These are phyloP conservation scores for Cossypha dichroa DNA, from an alignment of 2,797 vertebrate genomes.

Conservation along the genomic window DNA sequence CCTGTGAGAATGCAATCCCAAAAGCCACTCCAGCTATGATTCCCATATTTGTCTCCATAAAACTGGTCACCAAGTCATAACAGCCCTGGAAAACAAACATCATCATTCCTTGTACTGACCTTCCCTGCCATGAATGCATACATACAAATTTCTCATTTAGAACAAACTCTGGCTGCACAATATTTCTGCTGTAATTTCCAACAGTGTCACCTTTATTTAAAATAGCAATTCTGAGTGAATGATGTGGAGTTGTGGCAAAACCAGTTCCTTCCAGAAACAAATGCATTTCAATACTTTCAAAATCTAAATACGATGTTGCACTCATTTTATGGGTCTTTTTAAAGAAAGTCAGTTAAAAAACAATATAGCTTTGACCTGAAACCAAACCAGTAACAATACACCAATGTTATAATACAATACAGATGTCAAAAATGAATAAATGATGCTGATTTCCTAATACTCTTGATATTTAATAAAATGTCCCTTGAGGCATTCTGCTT, in stretches of 20 bases:
- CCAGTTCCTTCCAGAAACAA: neutral
- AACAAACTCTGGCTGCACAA: neutral
- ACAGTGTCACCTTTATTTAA: neutral
- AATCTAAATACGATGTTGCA: neutral
- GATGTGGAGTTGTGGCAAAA: neutral
- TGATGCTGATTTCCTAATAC: neutral
- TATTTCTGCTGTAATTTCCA: neutral
- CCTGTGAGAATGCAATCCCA: slow-evolving; percentile 96
- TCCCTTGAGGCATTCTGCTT: neutral
- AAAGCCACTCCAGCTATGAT: slow-evolving; percentile 96
- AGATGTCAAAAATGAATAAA: neutral
- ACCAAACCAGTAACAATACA: neutral
- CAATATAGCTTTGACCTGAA: neutral
- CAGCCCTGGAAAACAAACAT: slow-evolving; percentile 85
- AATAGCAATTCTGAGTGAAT: neutral
- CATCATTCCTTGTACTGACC: neutral
- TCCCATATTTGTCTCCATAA: slow-evolving; percentile 95
- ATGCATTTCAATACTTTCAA: neutral
- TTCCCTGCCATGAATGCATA: neutral
- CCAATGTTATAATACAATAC: neutral
- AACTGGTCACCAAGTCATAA: slow-evolving; percentile 91
- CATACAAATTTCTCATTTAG: neutral
- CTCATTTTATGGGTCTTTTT: neutral
- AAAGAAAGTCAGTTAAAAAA: neutral
- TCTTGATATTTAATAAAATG: neutral